A percentile compares a stretch with the other conserved stretches of the same genome.
Conservation (phyloP, 2,888 invertebrate genomes). For the Rotaria sp. region DNA sequence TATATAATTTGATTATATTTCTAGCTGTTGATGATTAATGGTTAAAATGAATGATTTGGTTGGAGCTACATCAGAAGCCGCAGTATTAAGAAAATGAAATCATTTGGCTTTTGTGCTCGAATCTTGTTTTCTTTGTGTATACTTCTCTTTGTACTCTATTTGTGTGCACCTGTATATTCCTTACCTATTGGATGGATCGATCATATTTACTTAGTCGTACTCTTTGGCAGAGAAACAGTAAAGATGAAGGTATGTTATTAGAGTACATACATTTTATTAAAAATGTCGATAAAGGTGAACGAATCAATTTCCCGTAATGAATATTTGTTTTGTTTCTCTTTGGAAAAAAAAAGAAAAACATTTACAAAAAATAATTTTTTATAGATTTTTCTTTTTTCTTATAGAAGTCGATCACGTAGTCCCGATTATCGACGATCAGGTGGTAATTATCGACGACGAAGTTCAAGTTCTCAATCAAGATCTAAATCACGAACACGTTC, state of each 20-base stretch:
- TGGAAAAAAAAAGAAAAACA: neutral
- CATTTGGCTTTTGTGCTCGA: neutral
- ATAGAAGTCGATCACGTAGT: neutral
- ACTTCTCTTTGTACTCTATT: neutral
- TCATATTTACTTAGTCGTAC: neutral
- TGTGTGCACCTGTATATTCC: neutral
- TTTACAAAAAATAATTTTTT: no score
- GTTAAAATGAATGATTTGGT: neutral
- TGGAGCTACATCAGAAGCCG: neutral
- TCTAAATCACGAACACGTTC: neutral
- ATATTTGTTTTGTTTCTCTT: no score
- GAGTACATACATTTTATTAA: neutral
- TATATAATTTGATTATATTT: neutral
- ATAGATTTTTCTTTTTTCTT: neutral
- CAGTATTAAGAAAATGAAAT: conserved; percentile 4
- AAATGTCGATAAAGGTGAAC: neutral
- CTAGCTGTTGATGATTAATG: neutral
- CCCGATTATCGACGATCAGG: neutral
- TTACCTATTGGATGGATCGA: neutral
- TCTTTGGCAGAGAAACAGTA: neutral
- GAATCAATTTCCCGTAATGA: neutral
- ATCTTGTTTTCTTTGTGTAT: neutral
- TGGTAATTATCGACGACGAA: neutral
- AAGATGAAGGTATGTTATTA: neutral
- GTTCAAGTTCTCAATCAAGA: neutral